Conservation (phyloP, 2,797 vertebrate species). For the Trichosurus vulpecula region DNA sequence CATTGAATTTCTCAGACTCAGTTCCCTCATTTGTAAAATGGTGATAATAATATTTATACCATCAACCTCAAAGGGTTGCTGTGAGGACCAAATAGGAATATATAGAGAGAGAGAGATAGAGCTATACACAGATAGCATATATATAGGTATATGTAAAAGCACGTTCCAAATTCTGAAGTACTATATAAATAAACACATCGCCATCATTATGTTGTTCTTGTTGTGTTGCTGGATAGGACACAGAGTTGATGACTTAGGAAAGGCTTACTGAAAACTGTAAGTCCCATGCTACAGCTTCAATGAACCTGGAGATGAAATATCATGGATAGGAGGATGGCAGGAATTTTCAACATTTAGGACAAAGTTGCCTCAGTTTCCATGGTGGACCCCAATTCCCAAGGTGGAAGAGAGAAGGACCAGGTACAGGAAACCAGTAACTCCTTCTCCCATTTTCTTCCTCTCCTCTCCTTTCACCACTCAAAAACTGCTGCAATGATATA, state of each 20-base stretch:
- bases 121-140: not conserved
- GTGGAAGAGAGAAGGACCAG: not conserved
- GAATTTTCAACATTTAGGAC: not conserved
- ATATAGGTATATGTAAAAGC: not conserved
- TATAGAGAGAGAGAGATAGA: not conserved
- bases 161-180: not conserved
- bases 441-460: not conserved
- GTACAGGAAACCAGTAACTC: not conserved
- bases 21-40: not conserved
- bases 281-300: not conserved
- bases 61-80: not conserved
- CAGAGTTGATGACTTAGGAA: not conserved
- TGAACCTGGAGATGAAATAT: not conserved
- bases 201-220: not conserved
- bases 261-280: not conserved
- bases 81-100: not conserved
- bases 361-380: not conserved
- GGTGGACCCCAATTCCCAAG: not conserved
- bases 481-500: not conserved
- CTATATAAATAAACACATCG: not conserved
- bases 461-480: not conserved
- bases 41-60: not conserved
- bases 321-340: not conserved
- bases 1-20: not conserved
- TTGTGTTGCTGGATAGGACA: not conserved